phyloP scores from a whole-genome alignment of 1,140 invertebrate species.

The Oppia nitens region DNA sequence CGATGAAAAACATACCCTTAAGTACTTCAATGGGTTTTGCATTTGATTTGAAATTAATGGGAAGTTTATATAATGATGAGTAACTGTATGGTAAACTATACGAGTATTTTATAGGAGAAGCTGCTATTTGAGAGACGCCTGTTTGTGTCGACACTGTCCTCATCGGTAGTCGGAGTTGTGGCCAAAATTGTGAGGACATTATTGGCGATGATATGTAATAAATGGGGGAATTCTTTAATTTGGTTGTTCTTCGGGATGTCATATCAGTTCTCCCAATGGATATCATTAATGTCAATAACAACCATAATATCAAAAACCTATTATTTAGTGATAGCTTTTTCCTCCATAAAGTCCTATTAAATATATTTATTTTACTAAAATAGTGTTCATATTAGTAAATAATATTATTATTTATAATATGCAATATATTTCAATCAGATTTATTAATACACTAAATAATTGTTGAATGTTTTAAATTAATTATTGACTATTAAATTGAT shows the following conservation, averaged over 20 bases:
- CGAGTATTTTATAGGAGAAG: background rate
- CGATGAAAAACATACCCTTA: constrained; percentile 1
- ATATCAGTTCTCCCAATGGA: background rate
- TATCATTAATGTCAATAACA: background rate
- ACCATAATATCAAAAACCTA: too few relatives aligned
- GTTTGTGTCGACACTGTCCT: background rate
- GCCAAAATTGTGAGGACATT: background rate
- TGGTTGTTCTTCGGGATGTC: background rate
- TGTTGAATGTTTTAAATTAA: too few relatives aligned
- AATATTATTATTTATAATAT: too few relatives aligned
- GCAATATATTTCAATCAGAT: too few relatives aligned
- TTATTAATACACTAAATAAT: too few relatives aligned
- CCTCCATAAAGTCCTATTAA: too few relatives aligned
- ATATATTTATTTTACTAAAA: too few relatives aligned
- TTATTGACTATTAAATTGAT: too few relatives aligned
- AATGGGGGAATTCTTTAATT: background rate
- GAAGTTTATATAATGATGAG: constrained; percentile 11
- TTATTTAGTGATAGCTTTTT: too few relatives aligned
- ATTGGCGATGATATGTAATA: background rate
- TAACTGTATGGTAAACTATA: background rate
- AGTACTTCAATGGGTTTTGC: constrained; percentile 32
- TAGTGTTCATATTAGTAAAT: too few relatives aligned
- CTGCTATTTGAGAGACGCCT: background rate
- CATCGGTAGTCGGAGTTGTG: background rate
- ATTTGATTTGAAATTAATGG: constrained; percentile 12